Evolutionary conservation across 2,888 invertebrate genomes (phyloP).

Genomic region (Tortrix viridana): DNA sequence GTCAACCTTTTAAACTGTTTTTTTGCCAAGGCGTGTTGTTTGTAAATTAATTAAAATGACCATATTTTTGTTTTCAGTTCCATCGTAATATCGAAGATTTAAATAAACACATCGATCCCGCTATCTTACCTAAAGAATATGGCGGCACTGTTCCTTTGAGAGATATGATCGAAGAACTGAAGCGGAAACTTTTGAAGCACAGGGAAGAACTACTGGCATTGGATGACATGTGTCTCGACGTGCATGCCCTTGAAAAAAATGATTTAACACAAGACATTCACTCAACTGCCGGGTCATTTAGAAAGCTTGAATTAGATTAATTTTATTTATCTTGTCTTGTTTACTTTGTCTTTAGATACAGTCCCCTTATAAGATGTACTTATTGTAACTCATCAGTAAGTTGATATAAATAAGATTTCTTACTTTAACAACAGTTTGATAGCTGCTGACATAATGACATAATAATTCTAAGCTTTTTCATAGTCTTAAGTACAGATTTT

Average conservation of each 20-base stretch:
- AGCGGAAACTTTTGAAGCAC: slow-evolving; percentile 85
- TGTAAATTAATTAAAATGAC: slow-evolving; percentile 12
- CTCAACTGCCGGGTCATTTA: slow-evolving; percentile 92
- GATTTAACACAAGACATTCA: slow-evolving; percentile 88
- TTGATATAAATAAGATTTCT: neutral
- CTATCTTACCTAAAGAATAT: slow-evolving; percentile 93
- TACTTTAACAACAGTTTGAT: slow-evolving; percentile 1
- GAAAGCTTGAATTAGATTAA: slow-evolving; percentile 92
- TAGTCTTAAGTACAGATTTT: slow-evolving; percentile 28
- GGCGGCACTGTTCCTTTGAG: slow-evolving; percentile 92
- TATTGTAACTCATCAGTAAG: too few relatives aligned
- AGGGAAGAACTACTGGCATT: slow-evolving; percentile 87
- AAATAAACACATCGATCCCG: slow-evolving; percentile 87
- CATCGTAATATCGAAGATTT: slow-evolving; percentile 90
- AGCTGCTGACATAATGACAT: slow-evolving; percentile 17
- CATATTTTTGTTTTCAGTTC: slow-evolving; percentile 79
- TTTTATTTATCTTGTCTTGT: too few relatives aligned
- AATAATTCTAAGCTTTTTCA: slow-evolving; percentile 29
- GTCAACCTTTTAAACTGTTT: too few relatives aligned
- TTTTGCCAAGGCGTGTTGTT: too few relatives aligned
- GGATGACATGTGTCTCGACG: slow-evolving; percentile 90
- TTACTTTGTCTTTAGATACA: neutral
- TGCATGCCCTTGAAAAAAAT: slow-evolving; percentile 84
- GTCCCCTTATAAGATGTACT: too few relatives aligned
- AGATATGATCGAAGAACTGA: slow-evolving; percentile 92